These are phyloP conservation scores for Entelurus aequoreus DNA, from an alignment of 2,113 vertebrate genomes.

Conservation along the genomic window DNA sequence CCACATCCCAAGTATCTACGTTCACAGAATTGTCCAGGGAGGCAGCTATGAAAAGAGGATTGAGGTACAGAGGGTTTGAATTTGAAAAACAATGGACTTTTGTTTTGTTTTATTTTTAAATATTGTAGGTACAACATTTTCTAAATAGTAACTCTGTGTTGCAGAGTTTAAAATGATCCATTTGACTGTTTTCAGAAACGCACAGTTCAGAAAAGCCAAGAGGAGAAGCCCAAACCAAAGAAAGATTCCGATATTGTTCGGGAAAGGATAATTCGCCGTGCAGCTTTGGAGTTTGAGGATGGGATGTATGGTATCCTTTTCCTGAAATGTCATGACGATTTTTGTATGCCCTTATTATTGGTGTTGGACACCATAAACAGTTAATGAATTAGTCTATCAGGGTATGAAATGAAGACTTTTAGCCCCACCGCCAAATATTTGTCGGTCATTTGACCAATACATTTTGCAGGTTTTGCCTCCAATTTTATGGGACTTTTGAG, in stretches of 20 bases:
- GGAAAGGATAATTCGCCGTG: slow-evolving; percentile 90
- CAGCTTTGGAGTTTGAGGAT: slow-evolving; percentile 95
- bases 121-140: too few species aligned
- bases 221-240: slow-evolving; percentile 73
- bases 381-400: not conserved
- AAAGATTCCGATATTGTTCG: slow-evolving; percentile 82
- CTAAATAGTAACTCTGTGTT: too few species aligned
- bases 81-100: not conserved
- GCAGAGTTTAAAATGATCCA: not conserved
- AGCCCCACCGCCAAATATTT: too few species aligned
- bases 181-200: slow-evolving; percentile 73
- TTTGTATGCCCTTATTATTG: not conserved
- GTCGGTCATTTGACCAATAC: too few species aligned
- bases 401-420: too few species aligned
- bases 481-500: too few species aligned
- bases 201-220: slow-evolving; percentile 78
- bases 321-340: not conserved
- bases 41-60: slow-evolving; percentile 88
- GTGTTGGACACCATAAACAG: not conserved
- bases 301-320: slow-evolving; percentile 99
- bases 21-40: slow-evolving; percentile 89
- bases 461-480: too few species aligned
- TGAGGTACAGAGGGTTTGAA: slow-evolving; percentile 75
- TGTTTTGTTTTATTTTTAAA: too few species aligned
- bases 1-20: slow-evolving; percentile 92